Percentiles rank a stretch among this genome's conserved stretches.
Conservation (phyloP, 2,113 vertebrate genomes). For the Cyanoderma ruficeps region DNA sequence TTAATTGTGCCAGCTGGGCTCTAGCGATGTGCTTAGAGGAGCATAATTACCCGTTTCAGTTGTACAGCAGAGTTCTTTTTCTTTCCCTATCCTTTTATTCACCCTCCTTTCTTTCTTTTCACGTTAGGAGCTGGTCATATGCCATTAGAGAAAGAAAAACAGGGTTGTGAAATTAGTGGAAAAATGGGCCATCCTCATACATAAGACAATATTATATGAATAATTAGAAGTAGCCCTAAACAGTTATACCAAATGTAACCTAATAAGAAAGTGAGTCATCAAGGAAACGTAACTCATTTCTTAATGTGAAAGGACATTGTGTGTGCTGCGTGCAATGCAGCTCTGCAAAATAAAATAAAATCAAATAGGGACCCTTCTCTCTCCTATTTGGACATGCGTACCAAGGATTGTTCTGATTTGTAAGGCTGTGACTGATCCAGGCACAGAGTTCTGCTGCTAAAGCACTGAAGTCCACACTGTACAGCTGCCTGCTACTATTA, state of each 20-base stretch:
- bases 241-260: conserved; percentile 52
- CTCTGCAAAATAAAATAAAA: conserved; percentile 21
- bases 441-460: conserved; percentile 7
- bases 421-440: conserved; percentile 59
- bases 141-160: conserved; percentile 67
- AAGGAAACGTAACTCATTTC: conserved; percentile 70
- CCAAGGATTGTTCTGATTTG: conserved; percentile 54
- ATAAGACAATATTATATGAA: conserved; percentile 58
- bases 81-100: conserved; percentile 36
- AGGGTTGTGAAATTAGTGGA: conserved; percentile 53
- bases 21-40: conserved; percentile 71
- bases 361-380: background rate
- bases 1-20: conserved; percentile 81
- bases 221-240: conserved; percentile 62
- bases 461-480: background rate
- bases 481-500: conserved; percentile 61
- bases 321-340: conserved; percentile 25
- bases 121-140: conserved; percentile 53
- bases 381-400: conserved; percentile 12
- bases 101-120: conserved; percentile 36
- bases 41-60: conserved; percentile 70
- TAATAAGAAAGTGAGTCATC: conserved; percentile 69
- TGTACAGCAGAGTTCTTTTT: conserved; percentile 57
- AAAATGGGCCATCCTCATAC: conserved; percentile 53
- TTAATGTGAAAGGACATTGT: conserved; percentile 64